These are phyloP conservation scores for Thinocorus orbignyianus DNA, from an alignment of 2,113 vertebrate genomes.

Conservation along the genomic window DNA sequence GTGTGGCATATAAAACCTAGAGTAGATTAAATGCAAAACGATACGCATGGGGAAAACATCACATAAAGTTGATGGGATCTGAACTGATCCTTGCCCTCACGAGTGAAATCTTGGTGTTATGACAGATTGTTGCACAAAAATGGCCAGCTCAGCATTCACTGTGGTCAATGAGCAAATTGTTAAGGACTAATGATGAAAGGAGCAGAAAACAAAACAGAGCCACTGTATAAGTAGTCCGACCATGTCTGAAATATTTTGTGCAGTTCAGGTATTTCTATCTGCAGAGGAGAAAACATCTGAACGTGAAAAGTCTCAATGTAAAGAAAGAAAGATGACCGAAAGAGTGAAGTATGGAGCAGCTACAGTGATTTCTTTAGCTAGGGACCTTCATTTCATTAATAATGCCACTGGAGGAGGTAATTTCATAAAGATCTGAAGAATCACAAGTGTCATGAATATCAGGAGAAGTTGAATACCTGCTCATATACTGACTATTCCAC, in stretches of 20 bases:
- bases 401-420: background rate
- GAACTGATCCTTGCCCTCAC: background rate
- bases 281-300: background rate
- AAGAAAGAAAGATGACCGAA: background rate
- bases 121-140: background rate
- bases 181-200: background rate
- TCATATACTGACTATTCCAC: background rate
- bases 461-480: background rate
- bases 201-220: background rate
- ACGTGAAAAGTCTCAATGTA: background rate
- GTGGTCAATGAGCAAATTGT: background rate
- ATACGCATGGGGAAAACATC: background rate
- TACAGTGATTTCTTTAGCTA: background rate
- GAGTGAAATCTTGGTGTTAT: background rate
- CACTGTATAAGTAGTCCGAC: background rate
- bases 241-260: background rate
- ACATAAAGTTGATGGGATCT: background rate
- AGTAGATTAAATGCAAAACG: background rate
- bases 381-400: background rate
- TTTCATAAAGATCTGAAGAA: background rate
- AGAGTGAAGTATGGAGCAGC: background rate
- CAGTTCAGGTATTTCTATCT: background rate
- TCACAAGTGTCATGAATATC: background rate
- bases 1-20: background rate
- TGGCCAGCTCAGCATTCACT: accelerated